Percentiles rank a stretch among this genome's conserved stretches.
Conservation (phyloP, 2,113 vertebrate species). For the Microtus oregoni region DNA sequence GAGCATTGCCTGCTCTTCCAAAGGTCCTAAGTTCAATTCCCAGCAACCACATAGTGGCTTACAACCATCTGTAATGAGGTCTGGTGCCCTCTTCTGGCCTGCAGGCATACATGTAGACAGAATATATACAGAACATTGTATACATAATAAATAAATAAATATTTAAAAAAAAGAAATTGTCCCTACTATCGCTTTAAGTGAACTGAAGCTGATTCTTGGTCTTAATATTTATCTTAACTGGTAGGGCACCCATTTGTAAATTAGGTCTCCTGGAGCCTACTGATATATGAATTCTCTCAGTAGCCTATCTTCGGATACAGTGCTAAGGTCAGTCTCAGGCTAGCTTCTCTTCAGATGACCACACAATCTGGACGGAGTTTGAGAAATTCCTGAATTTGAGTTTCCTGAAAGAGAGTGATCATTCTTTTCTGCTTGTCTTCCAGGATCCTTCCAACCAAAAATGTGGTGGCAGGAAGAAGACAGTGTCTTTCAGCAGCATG, state of each 20-base stretch:
- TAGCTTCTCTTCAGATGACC: background rate
- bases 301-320: background rate
- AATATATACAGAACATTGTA: too few relatives aligned
- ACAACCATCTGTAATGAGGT: too few relatives aligned
- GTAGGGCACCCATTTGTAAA: conserved; percentile 41
- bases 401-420: conserved; percentile 52
- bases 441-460: conserved; percentile 97
- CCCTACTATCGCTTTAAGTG: background rate
- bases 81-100: too few relatives aligned
- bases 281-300: background rate
- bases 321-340: background rate
- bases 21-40: too few relatives aligned
- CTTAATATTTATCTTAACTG: conserved; percentile 34
- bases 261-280: background rate
- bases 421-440: conserved; percentile 73
- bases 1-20: too few relatives aligned
- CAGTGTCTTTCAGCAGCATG: conserved; percentile 99
- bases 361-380: background rate
- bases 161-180: background rate
- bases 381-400: background rate
- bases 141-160: too few relatives aligned
- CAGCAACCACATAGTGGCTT: too few relatives aligned
- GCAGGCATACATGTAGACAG: too few relatives aligned
- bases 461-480: conserved; percentile 94
- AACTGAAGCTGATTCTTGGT: background rate